phyloP scores from a whole-genome alignment of 2,797 vertebrate species.

The Pantherophis vulpinus region DNA sequence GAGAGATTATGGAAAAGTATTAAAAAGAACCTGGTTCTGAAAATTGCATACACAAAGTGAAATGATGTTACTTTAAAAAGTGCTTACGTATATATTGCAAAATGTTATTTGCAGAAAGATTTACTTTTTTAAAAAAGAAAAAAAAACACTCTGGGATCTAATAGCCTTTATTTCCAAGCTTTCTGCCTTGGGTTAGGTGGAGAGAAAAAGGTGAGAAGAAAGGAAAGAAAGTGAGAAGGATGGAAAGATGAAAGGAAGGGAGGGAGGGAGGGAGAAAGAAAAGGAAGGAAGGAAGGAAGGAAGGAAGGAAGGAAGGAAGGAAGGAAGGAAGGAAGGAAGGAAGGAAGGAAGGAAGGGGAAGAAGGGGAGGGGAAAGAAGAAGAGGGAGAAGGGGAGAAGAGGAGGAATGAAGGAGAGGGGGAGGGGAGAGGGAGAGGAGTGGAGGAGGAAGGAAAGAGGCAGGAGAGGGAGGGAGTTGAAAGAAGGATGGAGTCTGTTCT shows the following conservation, averaged over 20 bases:
- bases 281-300: no score
- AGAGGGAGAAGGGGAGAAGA: neutral
- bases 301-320: neutral
- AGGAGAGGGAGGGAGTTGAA: neutral
- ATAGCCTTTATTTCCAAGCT: neutral
- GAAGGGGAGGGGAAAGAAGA: neutral
- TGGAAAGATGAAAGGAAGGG: neutral
- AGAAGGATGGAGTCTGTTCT: neutral
- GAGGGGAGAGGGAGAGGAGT: neutral
- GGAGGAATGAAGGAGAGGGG: neutral
- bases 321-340: no score
- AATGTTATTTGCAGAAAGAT: neutral
- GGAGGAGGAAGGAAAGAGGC: neutral
- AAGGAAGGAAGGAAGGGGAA: rapidly evolving
- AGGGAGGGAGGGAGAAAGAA: no score
- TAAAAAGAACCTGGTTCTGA: neutral
- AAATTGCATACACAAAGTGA: neutral
- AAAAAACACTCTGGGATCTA: neutral
- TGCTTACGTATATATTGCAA: neutral
- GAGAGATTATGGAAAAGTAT: neutral
- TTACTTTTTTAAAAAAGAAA: neutral
- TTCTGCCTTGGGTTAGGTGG: neutral
- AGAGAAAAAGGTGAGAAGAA: neutral
- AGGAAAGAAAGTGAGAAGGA: neutral
- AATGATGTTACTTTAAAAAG: neutral